A percentile compares a stretch with the other conserved stretches of the same genome.
These are phyloP conservation scores for Amaurobius ferox DNA, from an alignment of 2,888 invertebrate species.

Conservation along the genomic window DNA sequence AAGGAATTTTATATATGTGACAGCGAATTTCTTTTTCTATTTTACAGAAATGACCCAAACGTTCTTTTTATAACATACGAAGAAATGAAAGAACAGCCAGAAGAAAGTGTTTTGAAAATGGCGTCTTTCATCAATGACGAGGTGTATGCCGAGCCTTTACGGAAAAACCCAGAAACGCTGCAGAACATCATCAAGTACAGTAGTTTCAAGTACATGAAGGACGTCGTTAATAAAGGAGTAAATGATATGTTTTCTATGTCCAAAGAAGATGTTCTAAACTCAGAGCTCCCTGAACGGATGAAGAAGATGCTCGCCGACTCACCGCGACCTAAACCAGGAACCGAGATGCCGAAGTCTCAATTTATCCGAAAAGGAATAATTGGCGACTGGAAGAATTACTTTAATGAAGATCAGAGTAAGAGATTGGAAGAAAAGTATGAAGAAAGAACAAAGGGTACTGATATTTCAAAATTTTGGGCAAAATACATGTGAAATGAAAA, in stretches of 20 bases:
- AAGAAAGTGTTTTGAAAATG: slow-evolving; percentile 71
- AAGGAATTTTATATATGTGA: too few species aligned
- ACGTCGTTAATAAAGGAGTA: slow-evolving; percentile 22
- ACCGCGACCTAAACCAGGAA: background rate
- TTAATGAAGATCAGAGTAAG: slow-evolving; percentile 75
- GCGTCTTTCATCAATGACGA: slow-evolving; percentile 73
- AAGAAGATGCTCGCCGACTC: background rate
- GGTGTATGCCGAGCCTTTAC: slow-evolving; percentile 26
- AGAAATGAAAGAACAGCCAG: slow-evolving; percentile 76
- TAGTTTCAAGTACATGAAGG: slow-evolving; percentile 61
- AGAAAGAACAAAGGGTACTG: slow-evolving; percentile 56
- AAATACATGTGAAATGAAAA: slow-evolving; percentile 26
- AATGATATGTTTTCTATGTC: slow-evolving; percentile 16
- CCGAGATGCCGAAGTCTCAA: background rate
- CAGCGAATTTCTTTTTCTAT: too few species aligned
- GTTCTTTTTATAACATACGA: slow-evolving; percentile 78
- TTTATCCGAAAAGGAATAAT: slow-evolving; percentile 74
- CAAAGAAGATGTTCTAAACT: slow-evolving; percentile 1
- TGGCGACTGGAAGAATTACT: slow-evolving; percentile 78
- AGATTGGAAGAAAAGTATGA: slow-evolving; percentile 52
- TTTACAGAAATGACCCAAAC: slow-evolving; percentile 75
- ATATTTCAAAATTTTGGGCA: slow-evolving; percentile 35
- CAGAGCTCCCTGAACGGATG: slow-evolving; percentile 9
- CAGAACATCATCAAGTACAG: slow-evolving; percentile 31
- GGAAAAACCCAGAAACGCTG: slow-evolving; percentile 19